Evolutionary conservation across 2,113 vertebrate species (phyloP), one percentile per base, ranked within the genome.

Genomic region (Myrmecophaga tridactyla): DNA sequence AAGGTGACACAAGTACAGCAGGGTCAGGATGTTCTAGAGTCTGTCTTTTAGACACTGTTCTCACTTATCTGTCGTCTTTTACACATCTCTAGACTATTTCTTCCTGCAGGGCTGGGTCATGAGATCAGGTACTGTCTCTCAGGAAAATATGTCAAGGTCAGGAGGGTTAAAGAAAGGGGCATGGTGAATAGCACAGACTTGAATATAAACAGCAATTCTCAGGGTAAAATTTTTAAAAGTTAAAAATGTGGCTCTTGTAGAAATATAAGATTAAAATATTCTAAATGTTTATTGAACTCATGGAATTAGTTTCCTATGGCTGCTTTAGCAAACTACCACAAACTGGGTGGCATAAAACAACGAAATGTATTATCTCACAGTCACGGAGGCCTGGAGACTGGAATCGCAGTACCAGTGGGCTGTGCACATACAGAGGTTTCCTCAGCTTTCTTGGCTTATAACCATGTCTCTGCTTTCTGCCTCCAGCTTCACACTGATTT

Each of bases 1-100:
- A 36, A 29, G 5, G 41, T 25, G 15, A 31, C 10, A 15, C 7
- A 15, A 0, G 1, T 18, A 5, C 0, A 21, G 82, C 31, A 15
- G 4, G 5, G 5, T 46, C 11, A 27, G 69, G 69, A 65, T 51
- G 43, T 56, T 88, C 60, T 1, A 17, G 41, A 29, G 31, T n/a
- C 86, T 48, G 29, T 58, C 62, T n/a, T 48, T 41, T 7, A 34
- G 31, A 36, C 31, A 31, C 29, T 2, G 0, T 4, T n/a, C 46
- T 48, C 46, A 1, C 13, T 62, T 4, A 10, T 9, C 48, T 3
- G 23, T 81, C 21, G 0, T 18, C 0, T 18, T 56, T 43, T 11
- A 21, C 25, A 2, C 29, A 1, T 46, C 69, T 56, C 65, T 5
- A 3, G 46, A 10, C 62, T 51, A 2, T 58, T 53, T 73, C 90